phyloP scores from a whole-genome alignment of 2,113 vertebrate species.

The Mobula birostris region DNA sequence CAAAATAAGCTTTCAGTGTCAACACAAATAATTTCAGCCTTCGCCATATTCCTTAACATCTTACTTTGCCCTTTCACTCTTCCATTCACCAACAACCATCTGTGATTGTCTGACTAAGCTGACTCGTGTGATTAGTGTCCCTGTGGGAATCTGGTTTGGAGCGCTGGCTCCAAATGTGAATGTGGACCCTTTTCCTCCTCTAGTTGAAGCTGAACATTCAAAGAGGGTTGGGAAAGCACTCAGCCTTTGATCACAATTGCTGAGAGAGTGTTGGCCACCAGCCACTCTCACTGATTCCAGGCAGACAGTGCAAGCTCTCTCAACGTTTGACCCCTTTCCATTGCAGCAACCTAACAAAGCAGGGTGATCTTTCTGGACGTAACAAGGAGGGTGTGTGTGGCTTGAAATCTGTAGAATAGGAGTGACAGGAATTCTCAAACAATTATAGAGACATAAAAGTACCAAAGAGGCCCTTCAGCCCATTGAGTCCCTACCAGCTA shows the following conservation, averaged over 20 bases:
- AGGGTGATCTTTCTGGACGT: not conserved
- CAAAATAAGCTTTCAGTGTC: not conserved
- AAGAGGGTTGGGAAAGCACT: not conserved
- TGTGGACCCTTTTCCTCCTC: not conserved
- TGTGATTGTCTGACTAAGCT: not conserved
- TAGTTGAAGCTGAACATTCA: not conserved
- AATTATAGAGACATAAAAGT: too few relatives aligned
- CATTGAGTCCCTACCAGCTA: too few relatives aligned
- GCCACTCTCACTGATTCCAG: too few relatives aligned
- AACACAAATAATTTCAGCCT: not conserved
- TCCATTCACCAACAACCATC: not conserved
- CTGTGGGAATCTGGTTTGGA: not conserved
- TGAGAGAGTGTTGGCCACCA: too few relatives aligned
- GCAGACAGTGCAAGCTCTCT: too few relatives aligned
- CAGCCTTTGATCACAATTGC: too few relatives aligned
- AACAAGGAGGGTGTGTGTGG: not conserved
- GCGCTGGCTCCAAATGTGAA: not conserved
- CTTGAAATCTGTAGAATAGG: not conserved
- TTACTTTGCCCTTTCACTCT: not conserved
- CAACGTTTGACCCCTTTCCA: too few relatives aligned
- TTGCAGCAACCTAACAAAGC: not conserved
- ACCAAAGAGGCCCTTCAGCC: too few relatives aligned
- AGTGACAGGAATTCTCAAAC: too few relatives aligned
- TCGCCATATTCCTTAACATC: not conserved
- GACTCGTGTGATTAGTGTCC: not conserved